Evolutionary conservation across 2,888 invertebrate genomes (phyloP).

Genomic region (Zaprionus obscuricornis): DNA sequence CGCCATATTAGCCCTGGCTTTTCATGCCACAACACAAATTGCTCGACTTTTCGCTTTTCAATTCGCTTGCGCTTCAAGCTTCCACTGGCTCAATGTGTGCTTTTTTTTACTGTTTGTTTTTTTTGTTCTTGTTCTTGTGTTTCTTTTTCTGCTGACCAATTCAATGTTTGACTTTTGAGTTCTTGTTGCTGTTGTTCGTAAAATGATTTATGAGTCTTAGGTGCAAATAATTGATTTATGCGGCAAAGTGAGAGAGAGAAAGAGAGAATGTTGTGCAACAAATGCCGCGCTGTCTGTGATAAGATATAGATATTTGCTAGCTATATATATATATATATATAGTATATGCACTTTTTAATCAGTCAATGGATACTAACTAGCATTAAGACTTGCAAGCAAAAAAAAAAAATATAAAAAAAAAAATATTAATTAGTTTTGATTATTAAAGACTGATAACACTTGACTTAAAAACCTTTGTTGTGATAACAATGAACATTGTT

Average conservation of each 20-base stretch:
- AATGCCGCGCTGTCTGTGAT: slow-evolving; percentile 17
- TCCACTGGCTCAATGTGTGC: too few species aligned
- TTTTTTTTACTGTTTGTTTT: slow-evolving; percentile 19
- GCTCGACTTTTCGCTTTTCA: slow-evolving; percentile 39
- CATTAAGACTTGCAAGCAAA: too few species aligned
- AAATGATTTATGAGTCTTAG: slow-evolving; percentile 67
- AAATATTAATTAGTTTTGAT: too few species aligned
- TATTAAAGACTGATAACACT: too few species aligned
- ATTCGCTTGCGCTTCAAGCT: slow-evolving; percentile 25
- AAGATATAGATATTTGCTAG: too few species aligned
- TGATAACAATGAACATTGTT: too few species aligned
- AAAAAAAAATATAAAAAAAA: too few species aligned
- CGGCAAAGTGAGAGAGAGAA: slow-evolving; percentile 18
- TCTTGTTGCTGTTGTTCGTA: slow-evolving; percentile 20
- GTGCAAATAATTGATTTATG: slow-evolving; percentile 78
- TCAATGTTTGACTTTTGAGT: slow-evolving; percentile 29
- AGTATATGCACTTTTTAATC: too few species aligned
- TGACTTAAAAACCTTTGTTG: too few species aligned
- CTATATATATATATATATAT: too few species aligned
- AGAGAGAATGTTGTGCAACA: slow-evolving; percentile 1
- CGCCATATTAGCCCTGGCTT: slow-evolving; percentile 69
- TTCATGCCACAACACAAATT: slow-evolving; percentile 62
- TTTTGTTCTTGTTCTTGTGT: slow-evolving; percentile 9
- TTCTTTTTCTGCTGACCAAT: slow-evolving; percentile 52
- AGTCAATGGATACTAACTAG: too few species aligned